phyloP scores from a whole-genome alignment of 1,140 invertebrate genomes.

The Coboldia fuscipes region DNA sequence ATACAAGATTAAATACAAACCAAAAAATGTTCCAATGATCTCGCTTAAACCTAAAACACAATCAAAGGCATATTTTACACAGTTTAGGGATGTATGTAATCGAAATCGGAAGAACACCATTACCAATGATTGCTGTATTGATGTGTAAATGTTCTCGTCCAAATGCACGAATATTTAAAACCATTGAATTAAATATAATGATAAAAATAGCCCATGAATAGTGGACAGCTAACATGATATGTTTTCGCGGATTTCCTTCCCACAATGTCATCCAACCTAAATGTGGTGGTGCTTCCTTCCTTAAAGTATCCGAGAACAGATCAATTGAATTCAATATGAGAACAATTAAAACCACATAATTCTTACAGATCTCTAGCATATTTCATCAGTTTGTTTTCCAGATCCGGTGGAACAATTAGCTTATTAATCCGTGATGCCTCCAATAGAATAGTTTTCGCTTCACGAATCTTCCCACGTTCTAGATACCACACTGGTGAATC shows the following conservation, averaged over 20 bases:
- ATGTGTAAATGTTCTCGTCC: slow-evolving; percentile 17
- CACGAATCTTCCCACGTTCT: slow-evolving; percentile 10
- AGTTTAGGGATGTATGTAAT: too few relatives aligned
- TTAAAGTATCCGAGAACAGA: too few relatives aligned
- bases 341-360: too few relatives aligned
- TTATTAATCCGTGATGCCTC: slow-evolving; percentile 19
- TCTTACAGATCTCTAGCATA: slow-evolving; percentile 12
- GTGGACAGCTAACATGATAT: slow-evolving; percentile 14
- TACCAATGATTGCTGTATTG: slow-evolving; percentile 22
- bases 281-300: slow-evolving; percentile 9
- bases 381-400: slow-evolving; percentile 13
- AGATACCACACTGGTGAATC: slow-evolving; percentile 22
- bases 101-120: too few relatives aligned
- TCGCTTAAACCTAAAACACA: slow-evolving; percentile 8
- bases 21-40: slow-evolving; percentile 20
- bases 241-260: slow-evolving; percentile 11
- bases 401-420: slow-evolving; percentile 15
- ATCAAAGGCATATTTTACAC: too few relatives aligned
- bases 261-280: slow-evolving; percentile 16
- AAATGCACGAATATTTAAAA: slow-evolving; percentile 22
- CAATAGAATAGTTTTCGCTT: slow-evolving; percentile 16
- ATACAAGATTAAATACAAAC: slow-evolving; percentile 17
- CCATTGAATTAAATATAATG: slow-evolving; percentile 22
- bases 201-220: slow-evolving; percentile 18
- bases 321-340: too few relatives aligned